A percentile compares a stretch with the other conserved stretches of the same genome.
Evolutionary conservation across 2,888 invertebrate genomes (phyloP).

Genomic region (Xestia xanthographa): DNA sequence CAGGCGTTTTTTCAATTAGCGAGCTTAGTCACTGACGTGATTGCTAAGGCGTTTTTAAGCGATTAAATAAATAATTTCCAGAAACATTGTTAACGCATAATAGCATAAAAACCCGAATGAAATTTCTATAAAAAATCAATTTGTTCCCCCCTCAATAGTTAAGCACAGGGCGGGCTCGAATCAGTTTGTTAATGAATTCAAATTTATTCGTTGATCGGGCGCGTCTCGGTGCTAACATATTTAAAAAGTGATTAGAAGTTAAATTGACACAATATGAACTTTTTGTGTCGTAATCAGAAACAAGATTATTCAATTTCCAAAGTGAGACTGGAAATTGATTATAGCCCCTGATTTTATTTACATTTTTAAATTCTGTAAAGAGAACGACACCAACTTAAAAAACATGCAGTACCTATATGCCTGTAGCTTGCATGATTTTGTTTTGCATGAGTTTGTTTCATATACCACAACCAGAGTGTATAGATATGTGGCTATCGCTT

Average conservation of each 20-base stretch:
- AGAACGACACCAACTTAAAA: too few relatives aligned
- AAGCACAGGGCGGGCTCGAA: conserved; percentile 79
- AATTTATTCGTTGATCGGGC: conserved; percentile 90
- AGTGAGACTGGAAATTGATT: conserved; percentile 71
- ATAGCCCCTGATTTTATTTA: conserved; percentile 63
- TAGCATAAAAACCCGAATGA: conserved; percentile 39
- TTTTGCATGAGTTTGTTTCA: not conserved
- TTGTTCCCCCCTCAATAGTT: conserved; percentile 85
- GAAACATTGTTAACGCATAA: conserved; percentile 30
- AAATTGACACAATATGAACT: conserved; percentile 90
- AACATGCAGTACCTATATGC: too few relatives aligned
- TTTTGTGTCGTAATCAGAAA: conserved; percentile 88
- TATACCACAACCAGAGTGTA: not conserved
- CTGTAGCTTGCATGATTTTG: too few relatives aligned
- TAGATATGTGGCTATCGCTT: not conserved
- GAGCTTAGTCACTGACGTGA: not conserved
- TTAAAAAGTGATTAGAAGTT: conserved; percentile 91
- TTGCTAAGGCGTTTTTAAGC: not conserved
- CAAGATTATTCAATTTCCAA: conserved; percentile 87
- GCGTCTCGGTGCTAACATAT: conserved; percentile 86
- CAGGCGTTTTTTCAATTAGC: not conserved
- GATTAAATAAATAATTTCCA: conserved; percentile 16
- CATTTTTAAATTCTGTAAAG: conserved; percentile 51
- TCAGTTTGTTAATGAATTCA: conserved; percentile 89
- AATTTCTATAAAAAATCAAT: conserved; percentile 81